Percentiles rank a stretch among this genome's conserved stretches.
Conservation (phyloP, 2,797 vertebrate species). For the Tinamus major region DNA sequence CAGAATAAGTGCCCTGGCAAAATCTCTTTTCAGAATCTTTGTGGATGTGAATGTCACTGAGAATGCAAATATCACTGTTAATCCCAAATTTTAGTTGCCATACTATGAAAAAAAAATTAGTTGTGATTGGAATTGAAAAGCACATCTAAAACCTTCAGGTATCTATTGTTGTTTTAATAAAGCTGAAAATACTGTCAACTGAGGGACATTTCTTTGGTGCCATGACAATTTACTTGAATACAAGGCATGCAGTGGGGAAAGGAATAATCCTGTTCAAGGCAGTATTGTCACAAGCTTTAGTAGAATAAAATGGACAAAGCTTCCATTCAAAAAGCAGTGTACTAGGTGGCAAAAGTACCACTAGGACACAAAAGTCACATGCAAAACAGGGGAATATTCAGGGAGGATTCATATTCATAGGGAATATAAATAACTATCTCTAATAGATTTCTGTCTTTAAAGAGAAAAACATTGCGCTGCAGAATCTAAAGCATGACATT, state of each 20-base stretch:
- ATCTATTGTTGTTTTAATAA: background rate
- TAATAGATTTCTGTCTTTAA: background rate
- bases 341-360: background rate
- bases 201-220: background rate
- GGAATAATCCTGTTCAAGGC: background rate
- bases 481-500: background rate
- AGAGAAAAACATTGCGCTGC: background rate
- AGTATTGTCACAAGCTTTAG: background rate
- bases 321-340: background rate
- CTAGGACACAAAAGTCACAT: background rate
- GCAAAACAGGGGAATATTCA: background rate
- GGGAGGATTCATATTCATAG: no score
- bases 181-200: background rate
- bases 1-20: background rate
- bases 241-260: background rate
- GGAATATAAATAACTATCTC: background rate
- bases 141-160: background rate
- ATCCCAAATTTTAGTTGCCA: background rate
- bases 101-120: background rate
- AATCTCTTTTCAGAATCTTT: background rate
- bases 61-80: background rate
- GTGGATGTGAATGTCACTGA: background rate
- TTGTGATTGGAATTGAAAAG: background rate
- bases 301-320: background rate
- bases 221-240: background rate